Evolutionary conservation across 1,140 invertebrate genomes (phyloP), one percentile per base, ranked within the genome.

Genomic region (Achroia grisella): DNA sequence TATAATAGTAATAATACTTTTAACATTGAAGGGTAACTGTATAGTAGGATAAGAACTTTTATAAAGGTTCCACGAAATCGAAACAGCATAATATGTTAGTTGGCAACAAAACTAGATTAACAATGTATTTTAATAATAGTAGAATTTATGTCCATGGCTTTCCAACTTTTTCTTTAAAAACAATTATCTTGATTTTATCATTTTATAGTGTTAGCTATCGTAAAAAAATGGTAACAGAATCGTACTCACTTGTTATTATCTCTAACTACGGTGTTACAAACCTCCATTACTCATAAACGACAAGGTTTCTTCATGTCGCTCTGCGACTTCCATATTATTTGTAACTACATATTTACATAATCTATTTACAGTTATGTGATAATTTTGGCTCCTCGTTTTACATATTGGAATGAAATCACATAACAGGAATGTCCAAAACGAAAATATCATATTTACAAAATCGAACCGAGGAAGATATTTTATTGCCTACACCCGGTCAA

Each of bases 341-440:
- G 64, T 71, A 69, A 81, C 69, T 82, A 85, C 82, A 61, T 23
- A 23, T 23, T 23, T 84, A 84, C 76, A 81, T 63, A 62, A 63
- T 59, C 55, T 85, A 85, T 85, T 72, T 85, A 85, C 81, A 85
- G 47, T 62, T 52, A 63, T 64, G 67, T 66, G 67, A 72, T 68
- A 45, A 58, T 60, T 72, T 71, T 69, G 64, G 63, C 58, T 70
- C 56, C 48, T 70, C 62, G 65, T 62, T 72, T 73, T 75, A 75
- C 62, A 78, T 46, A 73, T 58, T 80, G 76, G 72, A 81, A 80
- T 82, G 66, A 71, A 75, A 78, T 62, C 69, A 75, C 71, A 71
- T 65, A 83, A 70, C 71, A 68, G 79, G 79, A 83, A 83, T 83
- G 77, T 83, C 13, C 64, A 68, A 64, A 68, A 65, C 62, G 71